Conservation (phyloP, 2,888 invertebrate species). For the Pachydiplax longipennis region DNA sequence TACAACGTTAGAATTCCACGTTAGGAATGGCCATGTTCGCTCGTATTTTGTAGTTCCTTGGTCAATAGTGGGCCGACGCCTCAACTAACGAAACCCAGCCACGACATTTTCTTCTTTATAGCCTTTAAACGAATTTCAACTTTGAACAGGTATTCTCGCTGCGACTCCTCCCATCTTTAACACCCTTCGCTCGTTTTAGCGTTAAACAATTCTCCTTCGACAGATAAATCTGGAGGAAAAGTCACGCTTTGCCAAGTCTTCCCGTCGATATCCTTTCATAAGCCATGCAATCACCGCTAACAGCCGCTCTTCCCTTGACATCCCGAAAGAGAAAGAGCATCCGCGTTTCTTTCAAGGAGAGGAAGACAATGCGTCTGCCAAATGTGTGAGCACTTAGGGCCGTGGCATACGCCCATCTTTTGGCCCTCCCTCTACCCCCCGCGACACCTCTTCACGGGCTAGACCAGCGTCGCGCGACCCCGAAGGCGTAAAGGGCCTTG, state of each 20-base stretch:
- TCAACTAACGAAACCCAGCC: too few species aligned
- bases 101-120: too few species aligned
- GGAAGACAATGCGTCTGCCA: not conserved
- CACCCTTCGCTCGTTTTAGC: not conserved
- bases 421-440: not conserved
- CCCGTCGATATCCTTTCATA: conserved; percentile 7
- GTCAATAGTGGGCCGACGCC: too few species aligned
- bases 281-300: not conserved
- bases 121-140: not conserved
- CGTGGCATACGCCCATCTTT: conserved; percentile 5
- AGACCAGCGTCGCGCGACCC: not conserved
- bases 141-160: not conserved
- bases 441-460: not conserved
- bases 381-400: not conserved
- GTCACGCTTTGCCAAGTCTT: not conserved
- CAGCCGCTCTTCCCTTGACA: conserved; percentile 25
- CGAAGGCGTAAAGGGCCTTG: conserved; percentile 23
- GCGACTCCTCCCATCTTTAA: not conserved
- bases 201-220: not conserved
- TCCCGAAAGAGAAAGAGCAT: conserved; percentile 7
- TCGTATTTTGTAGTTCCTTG: too few species aligned
- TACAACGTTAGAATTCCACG: too few species aligned
- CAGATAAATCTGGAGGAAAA: not conserved
- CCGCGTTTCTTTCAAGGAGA: conserved; percentile 7
- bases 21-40: too few species aligned